Base-by-base conservation (phyloP, 1,140 invertebrate species). In the Heliconius congener region DNA sequence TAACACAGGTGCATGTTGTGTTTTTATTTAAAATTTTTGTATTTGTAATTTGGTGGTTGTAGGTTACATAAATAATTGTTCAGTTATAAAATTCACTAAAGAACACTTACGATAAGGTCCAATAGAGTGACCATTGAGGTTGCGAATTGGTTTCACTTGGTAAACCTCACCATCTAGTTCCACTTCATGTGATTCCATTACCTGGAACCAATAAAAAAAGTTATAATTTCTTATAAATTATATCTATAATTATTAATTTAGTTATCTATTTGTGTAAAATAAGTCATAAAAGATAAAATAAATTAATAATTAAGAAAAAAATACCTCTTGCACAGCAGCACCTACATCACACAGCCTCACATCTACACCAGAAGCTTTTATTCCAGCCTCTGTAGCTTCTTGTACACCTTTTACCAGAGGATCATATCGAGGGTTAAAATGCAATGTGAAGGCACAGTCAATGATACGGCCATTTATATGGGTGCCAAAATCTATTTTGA, bases 401-500 rank as follows among this genome's bases (percentile, higher is more conserved):
- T 98, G 96, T 0, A 99, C 99, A 60, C 99, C 99, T 91, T 99
- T 97, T 79, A 99, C 96, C 30, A 99, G 92, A 81, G 97, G 98
- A 91, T 99, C 99, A 94, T 99, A 99, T 88, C 99, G 99, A 8
- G 98, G 97, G 95, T 99, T 99, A 90, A 99, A 99, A 34, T 98
- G 96, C 79, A 99, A 91, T 8, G 99, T 99, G 94, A 99, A 99
- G 27, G 99, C 99, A 95, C 99, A 99, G 94, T 99, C 99, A 81
- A 99, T 99, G 78, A 99, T 99, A 71, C 98, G 96, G 8, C 99
- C 99, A 95, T 99, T 99, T 71, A 99, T 98, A 93, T 99, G 99
- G 46, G 99, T 99, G 76, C 99, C 99, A 95, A 99, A 99, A 95
- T 99, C 99, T 90, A 99, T 99, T 95, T 99, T 99, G 77, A 99